Conservation (phyloP, 2,888 invertebrate genomes). For the Callimorpha dominula region DNA sequence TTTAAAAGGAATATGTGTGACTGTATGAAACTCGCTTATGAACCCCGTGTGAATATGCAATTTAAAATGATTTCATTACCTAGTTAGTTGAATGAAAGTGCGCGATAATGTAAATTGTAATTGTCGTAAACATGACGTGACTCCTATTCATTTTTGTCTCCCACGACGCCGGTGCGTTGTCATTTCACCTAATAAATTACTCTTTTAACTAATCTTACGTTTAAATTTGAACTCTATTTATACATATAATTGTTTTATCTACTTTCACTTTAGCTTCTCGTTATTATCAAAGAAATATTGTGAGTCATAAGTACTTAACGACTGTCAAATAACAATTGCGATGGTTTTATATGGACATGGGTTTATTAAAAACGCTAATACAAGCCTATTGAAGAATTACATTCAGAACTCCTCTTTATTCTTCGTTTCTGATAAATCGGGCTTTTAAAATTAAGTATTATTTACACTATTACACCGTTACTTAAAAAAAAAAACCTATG, state of each 20-base stretch:
- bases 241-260: constrained; percentile 45
- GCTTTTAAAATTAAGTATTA: neutral
- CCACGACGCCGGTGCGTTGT: constrained; percentile 73
- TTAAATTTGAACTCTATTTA: constrained; percentile 61
- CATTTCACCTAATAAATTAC: constrained; percentile 73
- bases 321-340: constrained; percentile 4
- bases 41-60: constrained; percentile 35
- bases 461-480: neutral
- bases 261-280: constrained; percentile 56
- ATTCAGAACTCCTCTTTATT: neutral
- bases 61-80: constrained; percentile 33
- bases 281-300: constrained; percentile 29
- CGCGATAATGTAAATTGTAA: constrained; percentile 69
- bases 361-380: neutral
- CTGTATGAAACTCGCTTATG: constrained; percentile 4
- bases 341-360: neutral
- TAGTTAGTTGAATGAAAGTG: constrained; percentile 72
- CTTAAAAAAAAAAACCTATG: neutral
- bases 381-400: neutral
- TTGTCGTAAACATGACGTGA: constrained; percentile 70
- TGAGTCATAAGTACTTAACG: constrained; percentile 5
- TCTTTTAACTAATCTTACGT: constrained; percentile 59
- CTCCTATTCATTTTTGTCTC: constrained; percentile 78
- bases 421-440: neutral
- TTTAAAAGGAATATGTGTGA: neutral